Evolutionary conservation across 1,140 invertebrate genomes (phyloP).

Genomic region (Caenorhabditis brenneri): DNA sequence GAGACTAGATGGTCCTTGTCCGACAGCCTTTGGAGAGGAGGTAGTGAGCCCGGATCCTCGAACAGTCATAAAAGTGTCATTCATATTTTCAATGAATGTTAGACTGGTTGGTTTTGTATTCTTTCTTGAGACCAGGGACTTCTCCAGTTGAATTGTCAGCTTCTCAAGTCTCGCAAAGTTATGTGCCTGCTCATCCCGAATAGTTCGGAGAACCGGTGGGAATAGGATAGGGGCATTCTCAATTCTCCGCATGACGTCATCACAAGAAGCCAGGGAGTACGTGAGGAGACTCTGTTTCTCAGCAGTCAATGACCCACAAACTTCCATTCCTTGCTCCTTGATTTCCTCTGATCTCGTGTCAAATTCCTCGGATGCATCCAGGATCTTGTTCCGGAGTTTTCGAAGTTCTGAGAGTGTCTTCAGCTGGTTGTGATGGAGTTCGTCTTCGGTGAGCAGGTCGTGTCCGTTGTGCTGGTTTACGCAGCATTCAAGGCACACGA

Average conservation of each 20-base stretch:
- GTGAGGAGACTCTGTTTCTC: conserved; percentile 6
- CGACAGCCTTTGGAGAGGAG: too few relatives aligned
- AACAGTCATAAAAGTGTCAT: neutral
- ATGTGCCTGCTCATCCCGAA: conserved; percentile 44
- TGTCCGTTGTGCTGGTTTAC: conserved; percentile 64
- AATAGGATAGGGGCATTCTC: neutral
- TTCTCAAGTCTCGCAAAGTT: neutral
- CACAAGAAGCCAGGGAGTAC: neutral
- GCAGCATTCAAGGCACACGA: conserved; percentile 55
- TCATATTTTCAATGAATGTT: conserved; percentile 18
- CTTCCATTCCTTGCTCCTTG: neutral
- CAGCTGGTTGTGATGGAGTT: conserved; percentile 55
- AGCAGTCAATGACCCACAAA: neutral
- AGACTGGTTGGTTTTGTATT: conserved; percentile 17
- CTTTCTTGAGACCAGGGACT: conserved; percentile 14
- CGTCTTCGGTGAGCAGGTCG: conserved; percentile 46
- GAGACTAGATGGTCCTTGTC: neutral
- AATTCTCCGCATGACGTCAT: neutral
- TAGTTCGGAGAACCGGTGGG: neutral
- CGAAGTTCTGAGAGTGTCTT: conserved; percentile 53
- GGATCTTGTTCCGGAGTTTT: conserved; percentile 6
- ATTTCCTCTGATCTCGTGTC: conserved; percentile 32
- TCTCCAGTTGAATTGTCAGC: conserved; percentile 32
- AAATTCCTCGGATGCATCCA: conserved; percentile 40
- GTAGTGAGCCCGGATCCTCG: neutral